Percentiles rank a stretch among this genome's conserved stretches.
Conservation (phyloP, 2,113 vertebrate species). For the Megaceryle maxima region DNA sequence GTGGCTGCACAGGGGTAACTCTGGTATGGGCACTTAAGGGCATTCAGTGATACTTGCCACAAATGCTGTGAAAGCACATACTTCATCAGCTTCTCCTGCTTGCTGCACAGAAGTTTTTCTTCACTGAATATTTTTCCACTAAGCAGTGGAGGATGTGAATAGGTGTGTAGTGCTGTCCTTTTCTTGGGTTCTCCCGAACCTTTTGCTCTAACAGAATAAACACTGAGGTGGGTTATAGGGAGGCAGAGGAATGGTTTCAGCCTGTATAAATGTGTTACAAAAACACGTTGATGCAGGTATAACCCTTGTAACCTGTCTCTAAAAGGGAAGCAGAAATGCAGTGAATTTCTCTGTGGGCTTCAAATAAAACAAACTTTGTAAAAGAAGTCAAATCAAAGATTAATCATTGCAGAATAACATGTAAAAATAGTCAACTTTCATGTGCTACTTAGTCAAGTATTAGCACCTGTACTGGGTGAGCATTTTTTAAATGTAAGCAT, state of each 20-base stretch:
- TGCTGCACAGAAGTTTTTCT: background rate
- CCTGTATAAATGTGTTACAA: background rate
- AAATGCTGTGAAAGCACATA: rapidly evolving
- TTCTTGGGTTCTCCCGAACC: background rate
- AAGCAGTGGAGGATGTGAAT: background rate
- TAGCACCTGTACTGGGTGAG: background rate
- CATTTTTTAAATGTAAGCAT: background rate
- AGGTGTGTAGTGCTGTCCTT: background rate
- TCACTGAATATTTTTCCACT: background rate
- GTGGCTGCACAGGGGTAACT: background rate
- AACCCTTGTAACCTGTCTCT: background rate
- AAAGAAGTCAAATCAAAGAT: background rate
- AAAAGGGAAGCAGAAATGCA: background rate
- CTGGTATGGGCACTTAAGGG: background rate
- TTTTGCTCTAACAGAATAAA: background rate
- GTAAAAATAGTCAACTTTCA: background rate
- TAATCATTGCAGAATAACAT: background rate
- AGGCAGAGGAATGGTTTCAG: background rate
- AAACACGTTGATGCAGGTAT: background rate
- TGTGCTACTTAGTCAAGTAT: background rate
- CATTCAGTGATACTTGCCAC: background rate
- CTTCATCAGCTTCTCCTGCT: background rate
- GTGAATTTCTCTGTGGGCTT: background rate
- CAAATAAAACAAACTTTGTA: background rate
- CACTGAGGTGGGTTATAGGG: background rate